These are phyloP conservation scores for Amphipoea lucens DNA, from an alignment of 2,888 invertebrate genomes.

Conservation along the genomic window DNA sequence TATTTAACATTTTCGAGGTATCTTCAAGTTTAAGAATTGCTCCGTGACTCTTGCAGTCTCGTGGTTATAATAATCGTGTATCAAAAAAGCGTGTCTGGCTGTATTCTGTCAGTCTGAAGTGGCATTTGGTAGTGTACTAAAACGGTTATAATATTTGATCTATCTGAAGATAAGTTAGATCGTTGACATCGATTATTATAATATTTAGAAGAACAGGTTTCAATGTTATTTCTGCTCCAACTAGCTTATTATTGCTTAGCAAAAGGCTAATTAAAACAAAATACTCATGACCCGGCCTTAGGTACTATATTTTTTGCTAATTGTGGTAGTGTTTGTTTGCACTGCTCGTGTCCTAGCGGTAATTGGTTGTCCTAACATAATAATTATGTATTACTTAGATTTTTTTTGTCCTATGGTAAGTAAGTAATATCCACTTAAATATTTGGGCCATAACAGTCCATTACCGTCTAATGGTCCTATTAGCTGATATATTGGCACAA, in stretches of 20 bases:
- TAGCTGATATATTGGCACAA: constrained; percentile 51
- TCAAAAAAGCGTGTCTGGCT: constrained; percentile 33
- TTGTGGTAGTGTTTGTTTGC: constrained; percentile 3
- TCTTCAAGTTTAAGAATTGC: neutral
- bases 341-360: constrained; percentile 6
- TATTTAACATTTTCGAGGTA: neutral
- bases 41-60: constrained; percentile 9
- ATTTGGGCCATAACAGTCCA: constrained; percentile 43
- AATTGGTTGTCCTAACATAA: constrained; percentile 8
- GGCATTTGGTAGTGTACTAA: neutral
- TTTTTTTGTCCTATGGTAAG: neutral
- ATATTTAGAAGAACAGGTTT: constrained; percentile 5
- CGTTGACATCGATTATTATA: neutral
- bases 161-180: constrained; percentile 8
- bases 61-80: constrained; percentile 18
- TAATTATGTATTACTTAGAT: neutral
- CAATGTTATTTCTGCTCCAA: neutral
- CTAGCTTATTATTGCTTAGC: neutral
- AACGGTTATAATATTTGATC: constrained; percentile 1
- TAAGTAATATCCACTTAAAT: constrained; percentile 24
- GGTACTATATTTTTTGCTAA: neutral
- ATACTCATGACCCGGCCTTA: neutral
- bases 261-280: constrained; percentile 14
- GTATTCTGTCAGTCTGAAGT: constrained; percentile 15
- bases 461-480: constrained; percentile 51